phyloP scores from a whole-genome alignment of 2,113 vertebrate species.

The Lasiurus cinereus region DNA sequence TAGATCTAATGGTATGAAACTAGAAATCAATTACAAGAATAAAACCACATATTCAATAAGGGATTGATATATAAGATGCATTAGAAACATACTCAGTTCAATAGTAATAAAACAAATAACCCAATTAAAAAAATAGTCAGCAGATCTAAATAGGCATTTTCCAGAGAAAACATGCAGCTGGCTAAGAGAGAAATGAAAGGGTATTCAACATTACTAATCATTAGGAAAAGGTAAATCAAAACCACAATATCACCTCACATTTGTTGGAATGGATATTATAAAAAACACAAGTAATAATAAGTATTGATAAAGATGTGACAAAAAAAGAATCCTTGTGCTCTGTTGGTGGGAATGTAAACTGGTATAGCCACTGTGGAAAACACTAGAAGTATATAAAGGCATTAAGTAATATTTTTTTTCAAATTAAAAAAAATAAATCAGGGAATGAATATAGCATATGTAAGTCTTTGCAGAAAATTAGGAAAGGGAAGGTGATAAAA shows the following conservation, averaged over 20 bases:
- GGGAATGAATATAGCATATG: background rate
- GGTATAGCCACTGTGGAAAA: background rate
- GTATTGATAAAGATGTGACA: background rate
- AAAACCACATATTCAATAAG: background rate
- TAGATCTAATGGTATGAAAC: background rate
- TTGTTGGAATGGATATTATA: background rate
- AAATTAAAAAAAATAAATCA: background rate
- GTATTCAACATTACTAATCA: background rate
- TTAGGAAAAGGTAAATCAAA: background rate
- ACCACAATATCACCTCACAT: background rate
- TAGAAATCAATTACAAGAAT: background rate
- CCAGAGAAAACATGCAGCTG: background rate
- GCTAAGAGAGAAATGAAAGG: background rate
- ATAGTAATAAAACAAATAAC: background rate
- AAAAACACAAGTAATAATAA: background rate
- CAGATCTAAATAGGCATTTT: background rate
- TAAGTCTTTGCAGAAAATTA: background rate
- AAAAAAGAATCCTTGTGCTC: background rate
- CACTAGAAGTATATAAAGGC: background rate
- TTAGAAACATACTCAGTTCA: background rate
- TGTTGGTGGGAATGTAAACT: background rate
- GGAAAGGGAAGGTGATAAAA: background rate
- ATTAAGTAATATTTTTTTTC: background rate
- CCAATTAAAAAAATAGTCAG: background rate
- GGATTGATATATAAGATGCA: background rate